These are phyloP conservation scores for Drosophila greeni DNA, from an alignment of 2,888 invertebrate species.

Conservation along the genomic window DNA sequence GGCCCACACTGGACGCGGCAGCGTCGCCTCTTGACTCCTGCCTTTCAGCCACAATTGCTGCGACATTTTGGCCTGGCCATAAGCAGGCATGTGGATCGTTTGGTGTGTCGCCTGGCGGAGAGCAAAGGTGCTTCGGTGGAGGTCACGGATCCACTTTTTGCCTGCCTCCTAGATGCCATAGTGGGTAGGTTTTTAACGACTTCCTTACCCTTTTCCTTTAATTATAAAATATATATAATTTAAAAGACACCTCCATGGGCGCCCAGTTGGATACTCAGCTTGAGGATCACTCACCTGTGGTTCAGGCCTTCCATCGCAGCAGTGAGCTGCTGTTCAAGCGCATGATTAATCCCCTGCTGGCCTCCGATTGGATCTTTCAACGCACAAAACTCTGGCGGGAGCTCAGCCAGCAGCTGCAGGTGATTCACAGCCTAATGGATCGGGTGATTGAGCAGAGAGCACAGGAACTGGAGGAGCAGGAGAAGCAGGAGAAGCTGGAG, in stretches of 20 bases:
- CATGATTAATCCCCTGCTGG: slow-evolving; percentile 76
- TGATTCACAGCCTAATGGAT: slow-evolving; percentile 71
- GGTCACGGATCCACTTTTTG: slow-evolving; percentile 82
- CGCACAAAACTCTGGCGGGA: slow-evolving; percentile 61
- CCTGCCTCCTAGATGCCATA: slow-evolving; percentile 82
- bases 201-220: too few relatives aligned
- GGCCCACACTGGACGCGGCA: slow-evolving; percentile 82
- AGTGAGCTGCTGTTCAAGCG: slow-evolving; percentile 73
- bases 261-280: slow-evolving; percentile 77
- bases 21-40: slow-evolving; percentile 86
- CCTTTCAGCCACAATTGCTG: slow-evolving; percentile 88
- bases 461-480: neutral
- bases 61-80: slow-evolving; percentile 85
- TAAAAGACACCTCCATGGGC: slow-evolving; percentile 91
- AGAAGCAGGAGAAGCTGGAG: neutral
- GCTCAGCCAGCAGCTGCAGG: slow-evolving; percentile 54
- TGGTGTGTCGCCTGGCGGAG: slow-evolving; percentile 79
- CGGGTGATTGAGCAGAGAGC: slow-evolving; percentile 66
- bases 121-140: slow-evolving; percentile 50
- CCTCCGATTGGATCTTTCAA: slow-evolving; percentile 70
- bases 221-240: neutral
- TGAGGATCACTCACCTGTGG: slow-evolving; percentile 82
- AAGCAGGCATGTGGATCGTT: slow-evolving; percentile 81
- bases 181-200: too few relatives aligned
- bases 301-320: slow-evolving; percentile 82